These are phyloP conservation scores for Zoanthus gigantus DNA, from an alignment of 92 coral and sea anemone species.

Conservation along the genomic window DNA sequence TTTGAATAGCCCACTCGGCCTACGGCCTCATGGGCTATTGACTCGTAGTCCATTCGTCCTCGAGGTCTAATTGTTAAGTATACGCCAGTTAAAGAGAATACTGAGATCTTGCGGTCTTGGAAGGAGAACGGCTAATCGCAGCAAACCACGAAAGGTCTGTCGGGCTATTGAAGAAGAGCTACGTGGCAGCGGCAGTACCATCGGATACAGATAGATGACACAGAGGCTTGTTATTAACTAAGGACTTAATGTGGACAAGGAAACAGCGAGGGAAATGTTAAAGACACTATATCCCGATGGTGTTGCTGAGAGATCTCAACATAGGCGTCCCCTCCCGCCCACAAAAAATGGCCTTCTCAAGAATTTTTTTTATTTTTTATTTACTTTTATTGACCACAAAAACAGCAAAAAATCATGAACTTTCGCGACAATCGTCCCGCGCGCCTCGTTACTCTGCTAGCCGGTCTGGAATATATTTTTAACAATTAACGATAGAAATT, in stretches of 20 bases:
- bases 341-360: no score
- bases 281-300: conserved; percentile 59
- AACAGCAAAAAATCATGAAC: no score
- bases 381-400: no score
- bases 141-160: conserved; percentile 53
- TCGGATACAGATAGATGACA: conserved; percentile 66
- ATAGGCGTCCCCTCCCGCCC: conserved; percentile 2
- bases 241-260: conserved; percentile 53
- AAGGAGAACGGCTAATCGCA: not conserved
- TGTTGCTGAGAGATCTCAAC: conserved; percentile 68
- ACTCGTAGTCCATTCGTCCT: no score
- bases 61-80: not conserved
- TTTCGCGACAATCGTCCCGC: no score
- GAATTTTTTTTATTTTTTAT: no score
- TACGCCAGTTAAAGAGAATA: conserved; percentile 55
- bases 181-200: conserved; percentile 56
- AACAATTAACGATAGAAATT: no score
- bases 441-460: no score
- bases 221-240: conserved; percentile 46
- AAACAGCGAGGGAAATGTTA: not conserved
- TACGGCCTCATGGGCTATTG: no score
- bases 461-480: no score
- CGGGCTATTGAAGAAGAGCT: conserved; percentile 53
- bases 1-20: no score
- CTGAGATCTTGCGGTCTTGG: conserved; percentile 41